Evolutionary conservation across 2,888 invertebrate species (phyloP).

Genomic region (Caenorhabditis sp.): DNA sequence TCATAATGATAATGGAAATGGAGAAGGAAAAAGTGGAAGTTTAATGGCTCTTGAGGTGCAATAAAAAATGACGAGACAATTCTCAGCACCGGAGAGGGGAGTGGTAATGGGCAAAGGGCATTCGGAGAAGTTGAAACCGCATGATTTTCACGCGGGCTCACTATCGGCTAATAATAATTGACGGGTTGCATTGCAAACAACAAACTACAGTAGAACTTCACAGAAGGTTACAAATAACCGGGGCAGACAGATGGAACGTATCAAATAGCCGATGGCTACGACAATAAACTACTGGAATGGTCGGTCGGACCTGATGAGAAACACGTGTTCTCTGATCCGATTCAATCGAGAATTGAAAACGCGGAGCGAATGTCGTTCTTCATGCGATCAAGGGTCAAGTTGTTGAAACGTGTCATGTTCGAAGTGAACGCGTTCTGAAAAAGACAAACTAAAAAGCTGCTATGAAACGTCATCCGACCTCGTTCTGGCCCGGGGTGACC

Average conservation of each 20-base stretch:
- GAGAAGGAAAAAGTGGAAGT: background rate
- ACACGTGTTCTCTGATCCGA: conserved; percentile 24
- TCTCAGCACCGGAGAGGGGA: conserved; percentile 27
- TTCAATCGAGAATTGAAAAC: conserved; percentile 43
- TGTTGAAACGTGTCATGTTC: conserved; percentile 63
- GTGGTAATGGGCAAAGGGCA: conserved; percentile 26
- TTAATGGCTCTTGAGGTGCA: conserved; percentile 36
- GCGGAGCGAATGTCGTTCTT: conserved; percentile 56
- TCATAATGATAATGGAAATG: background rate
- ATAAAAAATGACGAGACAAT: conserved; percentile 41
- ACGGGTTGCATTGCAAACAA: background rate
- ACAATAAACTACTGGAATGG: conserved; percentile 28
- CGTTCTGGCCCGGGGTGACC: conserved; percentile 59
- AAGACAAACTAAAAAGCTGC: no score
- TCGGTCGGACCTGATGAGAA: conserved; percentile 13
- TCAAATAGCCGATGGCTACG: conserved; percentile 36
- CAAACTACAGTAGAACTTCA: conserved; percentile 3
- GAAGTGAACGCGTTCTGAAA: conserved; percentile 56
- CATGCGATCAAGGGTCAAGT: conserved; percentile 56
- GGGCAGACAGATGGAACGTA: conserved; percentile 31
- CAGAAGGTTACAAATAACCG: conserved; percentile 26
- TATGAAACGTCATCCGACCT: conserved; percentile 19
- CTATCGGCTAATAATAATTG: no score
- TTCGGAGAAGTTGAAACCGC: conserved; percentile 42
- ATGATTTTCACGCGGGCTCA: conserved; percentile 43